Evolutionary conservation across 2,797 vertebrate species (phyloP), one percentile per base, ranked within the genome.

Genomic region (Distichodus sexfasciatus): DNA sequence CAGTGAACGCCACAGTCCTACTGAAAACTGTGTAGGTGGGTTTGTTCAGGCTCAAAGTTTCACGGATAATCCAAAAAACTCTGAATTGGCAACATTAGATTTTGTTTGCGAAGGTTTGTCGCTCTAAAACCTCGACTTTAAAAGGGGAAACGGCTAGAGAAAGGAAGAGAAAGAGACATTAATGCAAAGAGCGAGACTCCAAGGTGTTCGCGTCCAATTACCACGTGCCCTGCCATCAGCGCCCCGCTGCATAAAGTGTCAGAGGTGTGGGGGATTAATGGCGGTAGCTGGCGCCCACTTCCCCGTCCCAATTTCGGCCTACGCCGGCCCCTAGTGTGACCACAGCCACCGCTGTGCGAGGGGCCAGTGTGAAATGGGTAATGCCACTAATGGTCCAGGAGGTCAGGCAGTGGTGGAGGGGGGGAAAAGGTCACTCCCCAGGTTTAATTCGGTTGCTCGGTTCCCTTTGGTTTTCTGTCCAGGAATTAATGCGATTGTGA

Each of bases 201-300:
- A 71, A 65, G 66, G 62, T 61, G 66, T 55, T 64, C 43, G 23
- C 43, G 40, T 75, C 78, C 78, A 82, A 82, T 82, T 80, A 82
- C 66, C 59, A 47, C 46, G 44, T 41, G 53, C 51, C 61, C 67
- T 71, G 68, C 50, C 47, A 67, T 55, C 23, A 63, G 48, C 62
- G 61, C 51, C 65, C 68, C 9, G 60, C 59, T 29, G 33, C 46
- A 54, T 48, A 68, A 65, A 8, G 54, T 65, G 61, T 33, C 33
- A 64, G 66, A 79, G 80, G 78, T 78, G 74, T 67, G 35, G 48
- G 75, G 66, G 50, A 65, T 70, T 78, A 82, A 82, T 80, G 76
- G 73, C 67, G 66, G 64, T 64, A 44, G 73, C 72, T 55, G 48
- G 47, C 29, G 68, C 55, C 69, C 58, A 46, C 65, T 57, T 50